Base-by-base conservation (phyloP, 2,888 invertebrate genomes). In the Ypsolopha scabrella region DNA sequence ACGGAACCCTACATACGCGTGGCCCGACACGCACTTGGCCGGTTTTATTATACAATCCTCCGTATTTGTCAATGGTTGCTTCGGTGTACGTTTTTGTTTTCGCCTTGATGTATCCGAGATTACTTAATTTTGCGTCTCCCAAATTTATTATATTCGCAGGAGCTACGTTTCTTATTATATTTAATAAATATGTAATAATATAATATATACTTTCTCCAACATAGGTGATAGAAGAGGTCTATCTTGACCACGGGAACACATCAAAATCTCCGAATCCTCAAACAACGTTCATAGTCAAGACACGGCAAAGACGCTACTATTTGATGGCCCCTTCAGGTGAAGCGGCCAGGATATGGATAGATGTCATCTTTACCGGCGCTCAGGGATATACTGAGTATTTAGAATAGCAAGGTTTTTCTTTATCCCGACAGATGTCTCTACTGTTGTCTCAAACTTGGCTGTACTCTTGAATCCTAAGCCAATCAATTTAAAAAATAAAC, bases 321-420 rank as follows among this genome's bases (percentile, higher is more conserved):
- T 87, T 98, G 41, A 95, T 97, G 90, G 97, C 98, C 7, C 96
- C 97, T 0, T 94, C 95, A 1, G 93, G 97, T 7, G 97, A 97
- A 71, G 94, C 97, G 0, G 97, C 98, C 86, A 87, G 98, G 58
- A 95, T 98, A 63, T 98, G 98, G 98, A 96, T 98, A 51, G 98
- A 98, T 81, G 95, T 96, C 7, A 91, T 96, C 50, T 96, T 96
- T 80, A 96, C 96, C 0, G 96, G 96, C 8, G 96, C 96, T 1
- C 96, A 96, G 72, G 96, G 95, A 0, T 96, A 96, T 70, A 85
- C 81, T 0, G 87, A 87, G 45, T 87, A 87, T 57, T 58, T 86
- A 51, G 71, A 72, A 50, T 73, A 63, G 68, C 2, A 35, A 24
- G 4, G 24, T 24, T 24, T 24, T 24, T n/a, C n/a, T 24, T 24